Evolutionary conservation across 2,888 invertebrate genomes (phyloP), one percentile per base, ranked within the genome.

Genomic region (Anaspis maculata): DNA sequence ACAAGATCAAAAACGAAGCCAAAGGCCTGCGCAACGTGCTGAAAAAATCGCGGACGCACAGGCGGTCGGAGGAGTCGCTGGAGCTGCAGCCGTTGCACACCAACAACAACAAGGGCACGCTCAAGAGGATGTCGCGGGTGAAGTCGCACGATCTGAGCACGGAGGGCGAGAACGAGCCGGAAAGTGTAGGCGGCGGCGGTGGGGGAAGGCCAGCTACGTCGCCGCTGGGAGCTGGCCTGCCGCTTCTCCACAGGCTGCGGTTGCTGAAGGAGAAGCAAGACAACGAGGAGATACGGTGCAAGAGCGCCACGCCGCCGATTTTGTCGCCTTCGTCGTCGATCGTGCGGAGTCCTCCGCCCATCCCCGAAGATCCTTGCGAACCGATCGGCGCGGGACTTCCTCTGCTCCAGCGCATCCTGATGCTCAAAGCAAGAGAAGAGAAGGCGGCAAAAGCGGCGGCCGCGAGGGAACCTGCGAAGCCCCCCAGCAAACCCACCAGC

Each of bases 211-310:
- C 64, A 22, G 62, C 65, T 2, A 66, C 66, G 3, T 84, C 84
- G 30, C 84, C 86, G 0, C 74, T 89, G 39, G 89, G 89, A 23
- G 89, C 88, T 3, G 90, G 90, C 1, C 66, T 89, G 32, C 90
- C 89, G 0, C 64, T 90, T 14, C 65, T 90, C 5, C 79, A 85
- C 24, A 70, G 89, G 35, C 66, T 90, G 30, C 79, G 61, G 52
- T 67, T 89, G 25, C 71, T 90, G 0, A 88, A 87, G 62, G 88
- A 90, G 60, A 88, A 87, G 62, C 87, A 89, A 61, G 74, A 74
- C 50, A 70, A 71, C 52, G 75, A 76, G 59, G 74, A 73, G 52
- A n/a, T n/a, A n/a, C 65, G 66, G 16, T 69, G 67, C 41, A 72
- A 72, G 52, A 62, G 68, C 62, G 32, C 64, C 54, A 64, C 66